These are phyloP conservation scores for Phoenoteleia sp. DNA, from an alignment of 2,888 invertebrate genomes.

Conservation along the genomic window DNA sequence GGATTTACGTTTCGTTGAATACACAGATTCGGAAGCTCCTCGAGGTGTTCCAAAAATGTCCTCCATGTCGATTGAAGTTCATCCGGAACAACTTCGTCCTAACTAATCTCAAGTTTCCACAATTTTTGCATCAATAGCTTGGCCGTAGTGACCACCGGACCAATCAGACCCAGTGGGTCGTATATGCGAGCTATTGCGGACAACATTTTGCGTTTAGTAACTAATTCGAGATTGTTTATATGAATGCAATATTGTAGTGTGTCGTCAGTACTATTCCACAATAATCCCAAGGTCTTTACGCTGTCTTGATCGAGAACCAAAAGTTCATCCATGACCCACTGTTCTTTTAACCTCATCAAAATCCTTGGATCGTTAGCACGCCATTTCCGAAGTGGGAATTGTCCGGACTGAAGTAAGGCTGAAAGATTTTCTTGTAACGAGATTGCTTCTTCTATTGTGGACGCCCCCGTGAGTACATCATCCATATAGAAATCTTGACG, in stretches of 20 bases:
- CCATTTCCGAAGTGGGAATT: constrained; percentile 56
- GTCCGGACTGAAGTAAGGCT: constrained; percentile 1
- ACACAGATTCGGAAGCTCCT: too few relatives aligned
- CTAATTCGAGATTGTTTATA: too few relatives aligned
- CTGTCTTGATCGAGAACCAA: constrained; percentile 20
- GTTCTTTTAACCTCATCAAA: not conserved
- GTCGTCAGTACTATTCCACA: not conserved
- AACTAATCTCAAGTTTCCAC: too few relatives aligned
- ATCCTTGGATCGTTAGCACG: constrained; percentile 27
- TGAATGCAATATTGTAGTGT: not conserved
- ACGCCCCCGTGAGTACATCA: constrained; percentile 14
- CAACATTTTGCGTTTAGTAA: too few relatives aligned
- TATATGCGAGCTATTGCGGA: too few relatives aligned
- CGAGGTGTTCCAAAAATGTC: too few relatives aligned
- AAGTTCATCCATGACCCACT: constrained; percentile 9
- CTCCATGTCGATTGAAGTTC: too few relatives aligned
- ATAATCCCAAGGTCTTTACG: not conserved
- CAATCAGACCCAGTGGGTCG: too few relatives aligned
- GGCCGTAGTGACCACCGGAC: too few relatives aligned
- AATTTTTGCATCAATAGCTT: too few relatives aligned
- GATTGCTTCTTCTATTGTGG: constrained; percentile 62
- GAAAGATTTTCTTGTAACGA: constrained; percentile 17
- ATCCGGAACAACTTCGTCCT: too few relatives aligned
- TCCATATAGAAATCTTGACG: constrained; percentile 77
- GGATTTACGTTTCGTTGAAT: not conserved